Evolutionary conservation across 2,888 invertebrate genomes (phyloP).

Genomic region (Anticlea derivata): DNA sequence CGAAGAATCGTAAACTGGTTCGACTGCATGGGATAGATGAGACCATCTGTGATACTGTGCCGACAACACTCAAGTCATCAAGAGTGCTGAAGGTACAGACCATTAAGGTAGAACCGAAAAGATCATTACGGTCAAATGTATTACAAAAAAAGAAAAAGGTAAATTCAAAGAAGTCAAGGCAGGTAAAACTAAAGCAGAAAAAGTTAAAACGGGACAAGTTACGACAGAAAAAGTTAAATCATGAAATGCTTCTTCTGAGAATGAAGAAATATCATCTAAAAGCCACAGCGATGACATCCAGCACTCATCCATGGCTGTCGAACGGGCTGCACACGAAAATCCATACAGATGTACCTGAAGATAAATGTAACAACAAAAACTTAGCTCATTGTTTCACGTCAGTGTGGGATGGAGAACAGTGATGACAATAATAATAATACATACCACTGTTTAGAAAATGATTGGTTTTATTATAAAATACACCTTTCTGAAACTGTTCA

Average conservation of each 20-base stretch:
- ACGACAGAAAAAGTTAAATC: background rate
- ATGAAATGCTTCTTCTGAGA: background rate
- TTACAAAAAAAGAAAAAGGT: background rate
- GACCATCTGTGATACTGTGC: background rate
- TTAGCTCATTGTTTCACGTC: background rate
- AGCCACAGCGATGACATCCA: background rate
- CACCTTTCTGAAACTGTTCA: too few relatives aligned
- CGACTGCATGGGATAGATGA: background rate
- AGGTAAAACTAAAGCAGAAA: background rate
- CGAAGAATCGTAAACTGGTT: background rate
- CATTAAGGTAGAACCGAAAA: background rate
- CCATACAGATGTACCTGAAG: background rate
- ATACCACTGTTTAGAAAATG: too few relatives aligned
- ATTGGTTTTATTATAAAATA: too few relatives aligned
- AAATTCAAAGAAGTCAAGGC: background rate
- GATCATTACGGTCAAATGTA: background rate
- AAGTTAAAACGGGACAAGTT: background rate
- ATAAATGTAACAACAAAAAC: background rate
- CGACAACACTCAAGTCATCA: background rate
- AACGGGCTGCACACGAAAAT: background rate
- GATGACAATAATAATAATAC: background rate
- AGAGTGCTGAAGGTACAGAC: background rate
- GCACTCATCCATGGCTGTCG: conserved; percentile 8
- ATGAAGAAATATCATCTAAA: background rate
- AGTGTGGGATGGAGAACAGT: background rate